These are phyloP conservation scores for Acrossocheilus fasciatus DNA, from an alignment of 2,797 vertebrate genomes.

Conservation along the genomic window DNA sequence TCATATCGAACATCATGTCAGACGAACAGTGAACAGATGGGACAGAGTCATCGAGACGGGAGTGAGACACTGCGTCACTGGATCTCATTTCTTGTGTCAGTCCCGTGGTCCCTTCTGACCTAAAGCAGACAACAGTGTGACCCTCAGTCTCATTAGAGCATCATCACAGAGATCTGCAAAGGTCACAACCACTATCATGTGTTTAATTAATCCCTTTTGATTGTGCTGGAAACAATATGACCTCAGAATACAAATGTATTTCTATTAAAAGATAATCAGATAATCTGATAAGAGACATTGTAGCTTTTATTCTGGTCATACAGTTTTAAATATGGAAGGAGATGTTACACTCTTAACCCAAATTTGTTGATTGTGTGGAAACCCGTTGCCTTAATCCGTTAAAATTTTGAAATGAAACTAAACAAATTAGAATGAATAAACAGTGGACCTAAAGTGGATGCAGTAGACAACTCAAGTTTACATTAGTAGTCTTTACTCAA, in stretches of 20 bases:
- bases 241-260: background rate
- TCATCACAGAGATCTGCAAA: constrained; percentile 45
- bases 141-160: constrained; percentile 9
- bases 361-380: background rate
- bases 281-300: background rate
- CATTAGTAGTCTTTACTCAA: no score
- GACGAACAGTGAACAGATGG: constrained; percentile 10
- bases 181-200: constrained; percentile 11
- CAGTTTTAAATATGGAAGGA: background rate
- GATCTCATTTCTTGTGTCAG: constrained; percentile 25
- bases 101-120: constrained; percentile 2
- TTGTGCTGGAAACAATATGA: background rate
- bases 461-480: no score
- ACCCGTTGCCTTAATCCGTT: no score
- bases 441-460: no score
- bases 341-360: background rate
- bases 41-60: background rate
- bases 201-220: constrained; percentile 4
- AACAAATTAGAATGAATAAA: no score
- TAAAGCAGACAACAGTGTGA: background rate
- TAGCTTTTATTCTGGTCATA: background rate
- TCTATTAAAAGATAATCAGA: background rate
- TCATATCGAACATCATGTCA: constrained; percentile 17
- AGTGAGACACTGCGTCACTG: background rate
- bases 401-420: no score